Base-by-base conservation (phyloP, 30 jellyfish, hydroid and myxozoan genomes). In the Hydra vulgaris region DNA sequence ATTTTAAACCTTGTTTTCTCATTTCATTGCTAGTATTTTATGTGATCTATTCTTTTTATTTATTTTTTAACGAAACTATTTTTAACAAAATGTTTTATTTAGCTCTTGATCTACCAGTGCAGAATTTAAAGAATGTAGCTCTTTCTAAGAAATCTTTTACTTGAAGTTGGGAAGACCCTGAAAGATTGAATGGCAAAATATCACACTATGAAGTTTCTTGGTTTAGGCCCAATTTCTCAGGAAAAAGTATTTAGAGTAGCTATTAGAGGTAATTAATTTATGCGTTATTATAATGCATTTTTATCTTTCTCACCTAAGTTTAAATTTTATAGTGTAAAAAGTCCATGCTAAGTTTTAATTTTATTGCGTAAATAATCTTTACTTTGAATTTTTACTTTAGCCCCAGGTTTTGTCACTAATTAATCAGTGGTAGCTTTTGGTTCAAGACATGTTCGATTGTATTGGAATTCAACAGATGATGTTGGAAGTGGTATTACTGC, bases 401-500 rank as follows among this genome's bases (percentile, higher is more conserved):
- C 87, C 0, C 87, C 87, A 24, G 84, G 87, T 15, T 80, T 80
- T 80, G 87, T 80, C 19, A 80, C 85, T 7, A 73, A 82, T 25
- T 84, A 83, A 17, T 54, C 27, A 8, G 92, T 74, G 0, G 40
- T 20, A 25, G 77, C 88, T 19, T 25, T 18, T n/a, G 84, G 86
- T 24, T 70, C 98, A 1, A 66, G 87, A 21, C 74, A 86, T 7
- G 82, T 92, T 20, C 54, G 70, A 0, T 89, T 86, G 8, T 24
- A 74, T 21, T 92, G 98, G 98, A 84, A 75, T 15, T 73, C 84
- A 3, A 92, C 98, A 0, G 26, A 27, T 0, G 85, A 87, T 53
- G 84, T 67, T 4, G 98, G 98, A 21, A 86, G 72, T 68, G 96
- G 96, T 1, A 74, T 92, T 55, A 92, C 79, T 75, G 98, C 95